Evolutionary conservation across 2,113 vertebrate genomes (phyloP).

Genomic region (Strix aluco): DNA sequence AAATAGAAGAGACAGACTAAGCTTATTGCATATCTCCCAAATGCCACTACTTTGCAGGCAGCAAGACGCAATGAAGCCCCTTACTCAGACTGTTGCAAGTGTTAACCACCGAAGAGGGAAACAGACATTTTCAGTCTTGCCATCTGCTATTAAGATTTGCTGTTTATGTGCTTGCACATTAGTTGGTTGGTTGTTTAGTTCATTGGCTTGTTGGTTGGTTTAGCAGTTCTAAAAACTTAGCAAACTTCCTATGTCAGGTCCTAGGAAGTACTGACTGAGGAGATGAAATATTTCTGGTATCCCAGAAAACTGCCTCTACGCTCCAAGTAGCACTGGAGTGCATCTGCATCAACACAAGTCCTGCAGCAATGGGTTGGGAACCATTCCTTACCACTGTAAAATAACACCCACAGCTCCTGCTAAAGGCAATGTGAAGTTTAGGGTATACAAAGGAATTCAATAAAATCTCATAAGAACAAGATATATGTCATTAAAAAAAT

Average conservation of each 20-base stretch:
- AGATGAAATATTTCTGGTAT: neutral
- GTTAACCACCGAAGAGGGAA: neutral
- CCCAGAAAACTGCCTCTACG: neutral
- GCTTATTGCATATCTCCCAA: neutral
- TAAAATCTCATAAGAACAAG: neutral
- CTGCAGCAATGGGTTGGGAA: rapidly evolving
- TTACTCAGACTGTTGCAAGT: neutral
- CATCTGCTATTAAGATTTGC: neutral
- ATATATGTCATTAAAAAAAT: neutral
- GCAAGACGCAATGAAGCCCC: neutral
- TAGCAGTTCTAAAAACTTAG: neutral
- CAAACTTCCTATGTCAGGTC: neutral
- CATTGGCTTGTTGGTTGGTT: neutral
- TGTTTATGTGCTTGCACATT: neutral
- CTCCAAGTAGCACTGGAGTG: neutral
- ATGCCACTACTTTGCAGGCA: neutral
- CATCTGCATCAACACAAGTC: neutral
- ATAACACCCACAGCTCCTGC: neutral
- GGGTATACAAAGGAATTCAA: neutral
- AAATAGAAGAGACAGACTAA: neutral
- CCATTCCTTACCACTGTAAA: neutral
- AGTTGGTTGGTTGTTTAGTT: neutral
- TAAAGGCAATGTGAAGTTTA: neutral
- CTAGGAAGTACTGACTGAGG: neutral
- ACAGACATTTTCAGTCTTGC: neutral